Evolutionary conservation across 2,888 invertebrate genomes (phyloP), one percentile per base, ranked within the genome.

Genomic region (Aphelenchoides bicaudatus): DNA sequence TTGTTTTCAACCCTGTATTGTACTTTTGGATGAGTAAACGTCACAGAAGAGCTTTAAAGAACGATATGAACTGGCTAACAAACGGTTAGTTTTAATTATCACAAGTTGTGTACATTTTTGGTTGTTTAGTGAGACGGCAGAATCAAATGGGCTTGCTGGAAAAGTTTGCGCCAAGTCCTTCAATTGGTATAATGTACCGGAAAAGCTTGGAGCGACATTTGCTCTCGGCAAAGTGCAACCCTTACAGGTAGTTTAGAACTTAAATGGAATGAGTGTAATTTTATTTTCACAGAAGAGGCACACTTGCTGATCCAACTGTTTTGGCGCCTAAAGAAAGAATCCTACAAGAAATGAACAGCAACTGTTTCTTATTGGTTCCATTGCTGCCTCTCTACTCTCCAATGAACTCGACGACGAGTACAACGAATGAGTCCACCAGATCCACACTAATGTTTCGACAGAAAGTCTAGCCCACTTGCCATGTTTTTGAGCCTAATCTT

Each of bases 1-100:
- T 78, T 34, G 72, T 78, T 23, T 75, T 72, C 64, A 78, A 78
- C 63, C 78, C 78, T 19, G 61, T 76, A 49, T 67, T 78, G 38
- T 78, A 78, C 62, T 78, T 78, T 66, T 78, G 75, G 75, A 72
- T 78, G 74, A 68, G 70, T 62, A 78, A 78, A 71, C 60, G 77
- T 25, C 77, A 77, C 66, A 70, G 77, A 19, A 61, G 74, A 21
- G 77, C 77, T 2, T 65, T 77, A 19, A 72, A 74, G 52, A 74
- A 78, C 56, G 77, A 77, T 58, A 78, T 77, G 75, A 70, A 71
- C 39, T 76, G 75, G 74, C 59, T 78, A 51, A 77, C 77, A 39
- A 77, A 77, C 59, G 72, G 67, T n/a, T n/a, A n/a, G n/a, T n/a
- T n/a, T n/a, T n/a, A n/a, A n/a, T n/a, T n/a, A n/a, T n/a, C n/a